A percentile compares a stretch with the other conserved stretches of the same genome.
Evolutionary conservation across 2,113 vertebrate genomes (phyloP).

Genomic region (Corythaeola cristata): DNA sequence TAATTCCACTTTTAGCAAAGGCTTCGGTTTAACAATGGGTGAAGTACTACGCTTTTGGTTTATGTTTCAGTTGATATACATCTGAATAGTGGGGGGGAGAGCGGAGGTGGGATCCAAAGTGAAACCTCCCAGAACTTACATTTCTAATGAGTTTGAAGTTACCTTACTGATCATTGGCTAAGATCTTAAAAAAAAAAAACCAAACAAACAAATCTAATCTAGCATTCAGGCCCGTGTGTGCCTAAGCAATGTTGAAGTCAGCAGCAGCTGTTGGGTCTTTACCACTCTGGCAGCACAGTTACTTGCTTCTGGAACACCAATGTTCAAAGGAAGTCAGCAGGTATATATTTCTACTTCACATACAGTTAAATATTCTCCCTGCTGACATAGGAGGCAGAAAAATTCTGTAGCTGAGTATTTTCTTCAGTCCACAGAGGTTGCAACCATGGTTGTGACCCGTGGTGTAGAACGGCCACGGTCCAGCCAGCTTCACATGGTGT

Average conservation of each 20-base stretch:
- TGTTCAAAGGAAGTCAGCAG: neutral
- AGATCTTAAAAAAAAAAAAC: neutral
- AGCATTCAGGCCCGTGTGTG: fast-evolving
- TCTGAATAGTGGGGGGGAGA: neutral
- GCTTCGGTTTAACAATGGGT: neutral
- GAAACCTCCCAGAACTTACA: fast-evolving
- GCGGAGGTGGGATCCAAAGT: neutral
- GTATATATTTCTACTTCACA: neutral
- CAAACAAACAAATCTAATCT: neutral
- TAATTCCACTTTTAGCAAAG: neutral
- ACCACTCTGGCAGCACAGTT: neutral
- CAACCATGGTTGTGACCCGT: no score
- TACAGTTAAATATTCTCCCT: neutral
- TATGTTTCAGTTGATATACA: neutral
- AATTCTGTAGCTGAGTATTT: neutral
- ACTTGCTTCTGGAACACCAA: neutral
- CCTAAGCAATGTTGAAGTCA: neutral
- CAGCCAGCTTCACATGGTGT: neutral
- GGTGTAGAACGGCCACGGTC: fast-evolving
- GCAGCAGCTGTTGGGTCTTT: neutral
- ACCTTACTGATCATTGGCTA: neutral
- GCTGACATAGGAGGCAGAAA: neutral
- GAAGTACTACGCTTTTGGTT: neutral
- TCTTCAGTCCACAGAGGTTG: no score
- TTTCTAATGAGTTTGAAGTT: neutral